These are phyloP conservation scores for Cossypha heuglini DNA, from an alignment of 2,797 vertebrate genomes.

Conservation along the genomic window DNA sequence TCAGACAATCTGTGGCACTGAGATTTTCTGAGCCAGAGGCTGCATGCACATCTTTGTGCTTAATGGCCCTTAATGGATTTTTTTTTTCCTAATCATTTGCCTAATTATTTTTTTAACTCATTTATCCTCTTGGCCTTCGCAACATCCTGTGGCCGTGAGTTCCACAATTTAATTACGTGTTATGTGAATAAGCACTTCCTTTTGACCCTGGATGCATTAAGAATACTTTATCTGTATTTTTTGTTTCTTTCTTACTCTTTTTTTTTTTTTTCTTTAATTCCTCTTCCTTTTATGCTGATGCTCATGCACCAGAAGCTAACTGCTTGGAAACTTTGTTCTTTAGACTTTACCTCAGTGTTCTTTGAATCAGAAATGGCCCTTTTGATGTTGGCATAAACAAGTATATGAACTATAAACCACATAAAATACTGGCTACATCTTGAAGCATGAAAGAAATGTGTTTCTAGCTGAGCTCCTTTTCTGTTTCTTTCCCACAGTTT, in stretches of 20 bases:
- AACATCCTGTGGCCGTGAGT: slow-evolving; percentile 52
- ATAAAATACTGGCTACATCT: neutral
- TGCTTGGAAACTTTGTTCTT: neutral
- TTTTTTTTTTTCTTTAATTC: neutral
- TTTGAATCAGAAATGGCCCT: neutral
- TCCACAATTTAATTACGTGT: slow-evolving; percentile 51
- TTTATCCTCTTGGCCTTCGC: slow-evolving; percentile 58
- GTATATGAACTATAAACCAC: neutral
- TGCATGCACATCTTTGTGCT: slow-evolving; percentile 32
- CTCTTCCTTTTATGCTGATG: neutral
- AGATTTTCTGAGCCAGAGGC: slow-evolving; percentile 44
- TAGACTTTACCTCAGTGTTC: neutral
- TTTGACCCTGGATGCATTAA: slow-evolving; percentile 62
- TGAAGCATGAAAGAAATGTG: neutral
- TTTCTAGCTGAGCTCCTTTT: neutral
- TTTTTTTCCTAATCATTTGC: slow-evolving; percentile 49
- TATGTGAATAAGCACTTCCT: slow-evolving; percentile 65
- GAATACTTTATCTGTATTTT: neutral
- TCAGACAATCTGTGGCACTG: slow-evolving; percentile 1
- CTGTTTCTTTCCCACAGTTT: neutral
- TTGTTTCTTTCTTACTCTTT: neutral
- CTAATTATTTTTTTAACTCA: slow-evolving; percentile 66
- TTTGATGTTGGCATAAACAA: neutral
- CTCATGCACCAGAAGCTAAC: neutral
- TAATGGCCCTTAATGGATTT: slow-evolving; percentile 58